Base-by-base conservation (phyloP, 1,140 invertebrate species). In the Drosophila persimilis region DNA sequence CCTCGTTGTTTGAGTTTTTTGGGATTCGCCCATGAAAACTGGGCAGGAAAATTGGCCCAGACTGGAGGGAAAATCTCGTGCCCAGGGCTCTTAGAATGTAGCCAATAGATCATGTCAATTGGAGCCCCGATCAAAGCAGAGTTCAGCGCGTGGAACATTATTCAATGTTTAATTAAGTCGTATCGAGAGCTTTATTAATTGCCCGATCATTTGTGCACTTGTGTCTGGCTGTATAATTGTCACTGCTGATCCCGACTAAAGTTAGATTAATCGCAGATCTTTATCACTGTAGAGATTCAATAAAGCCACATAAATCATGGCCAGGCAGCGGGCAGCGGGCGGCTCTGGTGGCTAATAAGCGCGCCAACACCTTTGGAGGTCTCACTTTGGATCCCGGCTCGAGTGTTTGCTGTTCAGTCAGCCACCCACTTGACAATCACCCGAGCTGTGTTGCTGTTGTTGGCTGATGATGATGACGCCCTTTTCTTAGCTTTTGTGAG, bases 341-440 rank as follows among this genome's bases (percentile, higher is more conserved):
- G 20, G 66, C 43, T 43, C 24, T 57, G 66, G 17, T 74, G 81
- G 80, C 81, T 85, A 85, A 85, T 85, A 86, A 85, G 73, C 69
- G 57, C 61, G 76, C 73, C 80, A 79, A 84, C 81, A 85, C 81
- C 77, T 86, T 48, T 73, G 80, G 81, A 86, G 80, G 77, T 86
- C 80, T 66, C 75, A 77, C 76, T 83, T 74, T 44, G 56, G 70
- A 59, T 51, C 24, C 45, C 46, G 39, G 44, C 41, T 77, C 65
- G 69, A 85, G 81, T 86, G 81, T 86, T 85, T 85, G 75, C 80
- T 77, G 80, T 77, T 81, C 60, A 88, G 55, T 35, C 54, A 58
- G 72, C 80, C 80, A 85, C 80, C 80, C 80, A 86, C 81, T 85
- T 86, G 73, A 76, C 56, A 58, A 66, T 44, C 60, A 26, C 51